Conservation (phyloP, 2,113 vertebrate genomes). For the Callionymus lyra region DNA sequence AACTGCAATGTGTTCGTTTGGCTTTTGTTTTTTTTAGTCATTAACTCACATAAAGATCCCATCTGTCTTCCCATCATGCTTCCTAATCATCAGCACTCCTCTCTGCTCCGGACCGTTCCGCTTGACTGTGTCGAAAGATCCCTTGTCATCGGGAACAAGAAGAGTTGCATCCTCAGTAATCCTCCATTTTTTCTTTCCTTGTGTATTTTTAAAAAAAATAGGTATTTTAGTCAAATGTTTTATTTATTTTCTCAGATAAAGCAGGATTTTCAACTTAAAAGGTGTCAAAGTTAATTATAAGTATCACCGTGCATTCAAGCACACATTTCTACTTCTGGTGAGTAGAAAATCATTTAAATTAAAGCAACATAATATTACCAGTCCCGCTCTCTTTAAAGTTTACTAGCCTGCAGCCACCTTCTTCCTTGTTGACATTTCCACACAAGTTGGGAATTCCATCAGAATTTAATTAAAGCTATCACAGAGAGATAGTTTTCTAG, state of each 20-base stretch:
- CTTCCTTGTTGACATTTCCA: conserved; percentile 23
- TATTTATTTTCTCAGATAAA: no score
- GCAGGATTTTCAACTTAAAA: no score
- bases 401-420: conserved; percentile 40
- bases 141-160: conserved; percentile 14
- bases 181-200: no score
- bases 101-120: conserved; percentile 17
- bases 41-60: conserved; percentile 54
- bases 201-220: no score
- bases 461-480: conserved; percentile 49
- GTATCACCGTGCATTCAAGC: not conserved
- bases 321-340: conserved; percentile 1
- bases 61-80: conserved; percentile 48
- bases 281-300: no score
- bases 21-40: conserved; percentile 44
- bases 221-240: no score
- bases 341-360: conserved; percentile 21
- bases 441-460: conserved; percentile 33
- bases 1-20: conserved; percentile 34
- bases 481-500: conserved; percentile 21
- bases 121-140: conserved; percentile 29
- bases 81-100: conserved; percentile 23
- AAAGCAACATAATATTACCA: conserved; percentile 13
- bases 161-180: not conserved
- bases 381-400: conserved; percentile 22